Evolutionary conservation across 2,797 vertebrate genomes (phyloP).

Genomic region (Typhlichthys eigenmanni): DNA sequence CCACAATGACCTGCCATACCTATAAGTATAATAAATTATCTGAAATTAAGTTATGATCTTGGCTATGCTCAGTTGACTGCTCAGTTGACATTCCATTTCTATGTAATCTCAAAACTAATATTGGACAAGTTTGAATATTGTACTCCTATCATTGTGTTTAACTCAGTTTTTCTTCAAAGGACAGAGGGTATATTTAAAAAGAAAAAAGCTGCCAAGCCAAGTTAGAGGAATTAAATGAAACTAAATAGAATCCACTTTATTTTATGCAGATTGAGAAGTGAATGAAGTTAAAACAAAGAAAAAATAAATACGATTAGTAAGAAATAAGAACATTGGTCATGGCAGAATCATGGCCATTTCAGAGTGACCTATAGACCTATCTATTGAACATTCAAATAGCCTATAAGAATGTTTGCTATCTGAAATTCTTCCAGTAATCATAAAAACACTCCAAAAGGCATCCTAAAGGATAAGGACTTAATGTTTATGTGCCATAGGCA

Average conservation of each 20-base stretch:
- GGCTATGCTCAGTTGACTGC: background rate
- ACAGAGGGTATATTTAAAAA: constrained; percentile 23
- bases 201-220: constrained; percentile 7
- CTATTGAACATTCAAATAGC: constrained; percentile 22
- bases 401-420: constrained; percentile 31
- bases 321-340: background rate
- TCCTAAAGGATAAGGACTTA: no score
- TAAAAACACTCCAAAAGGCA: constrained; percentile 17
- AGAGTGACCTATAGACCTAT: constrained; percentile 5
- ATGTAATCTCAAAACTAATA: constrained; percentile 13
- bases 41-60: no score
- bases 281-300: constrained; percentile 7
- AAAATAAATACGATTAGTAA: constrained; percentile 12
- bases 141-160: constrained; percentile 11
- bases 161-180: constrained; percentile 8
- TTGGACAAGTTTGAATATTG: constrained; percentile 10
- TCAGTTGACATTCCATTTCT: background rate
- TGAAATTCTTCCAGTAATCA: background rate
- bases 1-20: no score
- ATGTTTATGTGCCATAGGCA: background rate
- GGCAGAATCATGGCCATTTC: background rate
- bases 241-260: constrained; percentile 9
- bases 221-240: constrained; percentile 4
- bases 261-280: background rate
- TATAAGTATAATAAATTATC: background rate